Percentiles rank a stretch among this genome's conserved stretches.
phyloP scores from a whole-genome alignment of 2,888 invertebrate species.

The Chrysolina haemoptera region DNA sequence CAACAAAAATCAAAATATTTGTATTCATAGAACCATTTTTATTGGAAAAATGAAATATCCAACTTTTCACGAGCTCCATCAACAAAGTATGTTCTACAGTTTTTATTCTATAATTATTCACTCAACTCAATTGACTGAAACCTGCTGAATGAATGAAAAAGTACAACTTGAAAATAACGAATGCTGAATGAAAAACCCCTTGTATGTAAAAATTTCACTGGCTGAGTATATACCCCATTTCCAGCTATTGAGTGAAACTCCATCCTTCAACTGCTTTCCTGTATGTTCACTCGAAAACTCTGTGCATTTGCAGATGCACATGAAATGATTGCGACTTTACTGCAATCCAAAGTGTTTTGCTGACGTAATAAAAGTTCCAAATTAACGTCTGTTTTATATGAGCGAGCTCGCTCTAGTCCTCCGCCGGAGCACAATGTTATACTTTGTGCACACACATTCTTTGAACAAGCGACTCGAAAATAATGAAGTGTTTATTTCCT shows the following conservation, averaged over 20 bases:
- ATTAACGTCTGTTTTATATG: slow-evolving; percentile 48
- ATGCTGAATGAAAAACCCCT: neutral
- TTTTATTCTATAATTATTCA: neutral
- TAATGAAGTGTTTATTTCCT: slow-evolving; percentile 21
- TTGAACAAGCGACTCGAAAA: slow-evolving; percentile 23
- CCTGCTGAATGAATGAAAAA: neutral
- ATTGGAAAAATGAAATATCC: too few relatives aligned
- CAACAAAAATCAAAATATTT: too few relatives aligned
- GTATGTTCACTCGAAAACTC: neutral
- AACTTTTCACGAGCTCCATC: neutral
- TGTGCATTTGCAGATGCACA: slow-evolving; percentile 37
- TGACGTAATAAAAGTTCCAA: slow-evolving; percentile 49
- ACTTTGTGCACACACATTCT: slow-evolving; percentile 31
- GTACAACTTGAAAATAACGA: slow-evolving; percentile 12
- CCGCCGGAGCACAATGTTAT: slow-evolving; percentile 23
- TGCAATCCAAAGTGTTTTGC: slow-evolving; percentile 45
- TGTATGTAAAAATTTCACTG: neutral
- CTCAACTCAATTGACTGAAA: neutral
- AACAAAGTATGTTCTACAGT: neutral
- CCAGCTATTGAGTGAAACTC: slow-evolving; percentile 8
- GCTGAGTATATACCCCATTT: neutral
- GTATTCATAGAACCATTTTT: too few relatives aligned
- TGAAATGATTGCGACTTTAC: slow-evolving; percentile 44
- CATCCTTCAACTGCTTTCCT: slow-evolving; percentile 3
- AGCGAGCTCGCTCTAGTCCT: slow-evolving; percentile 31